Evolutionary conservation across 2,113 vertebrate species (phyloP), one percentile per base, ranked within the genome.

Genomic region (Lutjanus erythropterus): DNA sequence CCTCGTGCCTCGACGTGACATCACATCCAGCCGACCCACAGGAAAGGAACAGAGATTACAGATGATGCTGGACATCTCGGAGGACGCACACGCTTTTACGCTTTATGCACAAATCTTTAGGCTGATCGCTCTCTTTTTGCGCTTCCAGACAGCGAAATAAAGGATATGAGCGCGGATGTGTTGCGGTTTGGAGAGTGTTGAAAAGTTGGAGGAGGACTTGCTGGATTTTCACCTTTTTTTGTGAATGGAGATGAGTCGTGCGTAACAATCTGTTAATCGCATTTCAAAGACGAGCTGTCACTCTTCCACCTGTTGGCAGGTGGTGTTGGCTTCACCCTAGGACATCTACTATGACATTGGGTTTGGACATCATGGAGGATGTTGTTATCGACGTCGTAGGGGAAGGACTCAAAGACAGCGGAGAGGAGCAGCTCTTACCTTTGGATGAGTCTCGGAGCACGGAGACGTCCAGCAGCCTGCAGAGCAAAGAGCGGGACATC

Each of bases 381-480:
- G 75, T 92, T 78, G 91, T 94, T 59, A 95, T 96, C 84, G 95
- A 96, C 86, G 95, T 96, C 23, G 94, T 95, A 33, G 94, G 95
- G 58, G 95, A 95, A 86, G 94, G 89, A 77, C 83, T 91, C 69
- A 93, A 83, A 78, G 94, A 94, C 47, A 86, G 82, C 68, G 92
- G 42, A 81, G 93, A 94, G 71, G 92, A 93, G 58, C 88, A 75
- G 59, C 83, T 88, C 47, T 67, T 90, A 33, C 77, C 91, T 78
- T 71, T 46, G 77, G 89, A 84, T 37, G 88, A 89, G 76, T 85
- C 81, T 10, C 75, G 37, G 76, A 75, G 81, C 71, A 59, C 76
- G 37, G 86, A 86, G 66, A 79, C 84, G 29, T 69, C 76, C 66
- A 80, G 80, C 71, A 66, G 78, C 61, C 75, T n/a, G n/a, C n/a